Evolutionary conservation across 1,140 invertebrate genomes (phyloP).

Genomic region (Cotesia chilonis): DNA sequence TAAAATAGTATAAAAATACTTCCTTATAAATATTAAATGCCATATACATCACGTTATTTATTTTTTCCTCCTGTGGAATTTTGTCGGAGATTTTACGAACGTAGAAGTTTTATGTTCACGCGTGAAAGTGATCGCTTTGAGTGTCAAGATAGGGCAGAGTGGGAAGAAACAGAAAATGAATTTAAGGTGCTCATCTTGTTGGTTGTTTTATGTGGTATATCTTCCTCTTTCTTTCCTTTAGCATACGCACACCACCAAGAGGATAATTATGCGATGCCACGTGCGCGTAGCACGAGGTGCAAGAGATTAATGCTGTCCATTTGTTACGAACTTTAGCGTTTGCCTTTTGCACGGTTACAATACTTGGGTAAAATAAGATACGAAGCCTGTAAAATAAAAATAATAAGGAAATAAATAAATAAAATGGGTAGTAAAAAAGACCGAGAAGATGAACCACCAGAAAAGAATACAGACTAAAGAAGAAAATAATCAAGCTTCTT

Average conservation of each 20-base stretch:
- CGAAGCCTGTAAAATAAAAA: no score
- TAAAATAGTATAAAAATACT: slow-evolving; percentile 17
- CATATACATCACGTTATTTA: slow-evolving; percentile 13
- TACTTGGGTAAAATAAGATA: no score
- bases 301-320: slow-evolving; percentile 50
- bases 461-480: slow-evolving; percentile 10
- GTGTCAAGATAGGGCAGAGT: slow-evolving; percentile 20
- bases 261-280: slow-evolving; percentile 41
- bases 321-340: slow-evolving; percentile 47
- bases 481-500: slow-evolving; percentile 35
- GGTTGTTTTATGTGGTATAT: slow-evolving; percentile 11
- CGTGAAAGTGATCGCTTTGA: slow-evolving; percentile 32
- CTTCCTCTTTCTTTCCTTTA: slow-evolving; percentile 11
- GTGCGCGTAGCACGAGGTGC: slow-evolving; percentile 43
- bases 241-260: slow-evolving; percentile 1
- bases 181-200: slow-evolving; percentile 23
- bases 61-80: slow-evolving; percentile 19
- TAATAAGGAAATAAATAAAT: not conserved
- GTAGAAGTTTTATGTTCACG: slow-evolving; percentile 17
- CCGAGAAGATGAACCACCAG: not conserved
- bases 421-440: not conserved
- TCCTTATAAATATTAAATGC: slow-evolving; percentile 22
- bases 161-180: slow-evolving; percentile 26
- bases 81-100: slow-evolving; percentile 6
- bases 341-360: not conserved